Evolutionary conservation across 2,888 invertebrate species (phyloP), one percentile per base, ranked within the genome.

Genomic region (Notodonta ziczac): DNA sequence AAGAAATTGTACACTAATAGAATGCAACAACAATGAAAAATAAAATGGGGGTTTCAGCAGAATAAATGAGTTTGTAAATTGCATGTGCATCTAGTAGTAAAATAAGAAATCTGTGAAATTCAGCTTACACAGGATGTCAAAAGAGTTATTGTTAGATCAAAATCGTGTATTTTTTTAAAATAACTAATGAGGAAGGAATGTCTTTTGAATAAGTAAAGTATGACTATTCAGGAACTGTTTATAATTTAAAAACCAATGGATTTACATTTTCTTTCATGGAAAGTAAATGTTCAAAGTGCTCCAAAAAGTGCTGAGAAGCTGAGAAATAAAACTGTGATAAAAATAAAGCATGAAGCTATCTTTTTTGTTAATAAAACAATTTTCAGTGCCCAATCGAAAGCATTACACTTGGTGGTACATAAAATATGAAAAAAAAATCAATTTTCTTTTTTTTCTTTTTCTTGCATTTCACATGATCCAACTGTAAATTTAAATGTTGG

Each of bases 41-140:
- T 80, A 83, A 88, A 86, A 86, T 91, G 91, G 91, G 91, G 93
- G 56, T 90, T 89, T 85, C 86, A 89, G 90, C 92, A 93, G 93
- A 93, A 85, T 89, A 86, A 90, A 93, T 92, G 93, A 93, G 93
- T 91, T 89, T 76, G 85, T 84, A 81, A 66, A 72, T 76, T 73
- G 76, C 80, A 77, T 78, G 78, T 78, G 78, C 76, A 67, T 59
- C 66, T 72, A 76, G 46, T 72, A 76, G 46, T 46, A 46, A 46
- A 46, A 9, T 46, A n/a, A n/a, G n/a, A 46, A 46, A n/a, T 46
- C 10, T 10, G 42, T 42, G 10, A 42, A 42, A 10, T 42, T 12
- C 10, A 42, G 42, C 10, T 10, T 2, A 42, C 42, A 10, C 12
- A 12, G 12, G 12, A 1, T 24, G 42, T 42, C 10, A 10, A 42